Conservation (phyloP, 2,888 invertebrate genomes). For the Euclidia mi region DNA sequence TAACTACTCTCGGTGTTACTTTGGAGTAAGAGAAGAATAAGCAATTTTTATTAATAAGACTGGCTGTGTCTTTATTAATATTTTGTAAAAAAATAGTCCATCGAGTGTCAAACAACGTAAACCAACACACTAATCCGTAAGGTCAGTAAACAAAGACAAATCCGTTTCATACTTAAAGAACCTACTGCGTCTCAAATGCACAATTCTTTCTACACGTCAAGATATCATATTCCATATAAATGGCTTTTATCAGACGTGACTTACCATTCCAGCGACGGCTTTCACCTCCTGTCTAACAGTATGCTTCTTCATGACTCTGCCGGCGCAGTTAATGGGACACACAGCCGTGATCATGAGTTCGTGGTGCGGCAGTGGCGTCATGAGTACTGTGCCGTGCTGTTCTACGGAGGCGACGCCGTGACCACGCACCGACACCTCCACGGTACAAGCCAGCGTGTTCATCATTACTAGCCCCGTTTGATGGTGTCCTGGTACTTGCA, state of each 20-base stretch:
- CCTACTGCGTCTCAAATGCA: no score
- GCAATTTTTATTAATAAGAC: no score
- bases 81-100: no score
- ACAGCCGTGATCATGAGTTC: slow-evolving; percentile 61
- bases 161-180: no score
- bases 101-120: no score
- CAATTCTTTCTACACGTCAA: no score
- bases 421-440: slow-evolving; percentile 76
- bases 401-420: slow-evolving; percentile 75
- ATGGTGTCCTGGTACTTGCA: slow-evolving; percentile 78
- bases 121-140: no score
- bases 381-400: slow-evolving; percentile 76
- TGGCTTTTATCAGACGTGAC: no score
- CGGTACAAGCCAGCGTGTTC: slow-evolving; percentile 91
- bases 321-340: slow-evolving; percentile 73
- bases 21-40: no score
- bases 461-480: slow-evolving; percentile 90
- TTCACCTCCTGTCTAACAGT: slow-evolving; percentile 62
- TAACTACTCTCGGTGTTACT: no score
- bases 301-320: slow-evolving; percentile 72
- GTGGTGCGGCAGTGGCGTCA: slow-evolving; percentile 76
- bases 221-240: no score
- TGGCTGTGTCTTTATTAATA: no score
- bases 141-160: background rate
- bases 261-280: slow-evolving; percentile 76